Base-by-base conservation (phyloP, 2,113 vertebrate species). In the Phylloscopus whistleri region DNA sequence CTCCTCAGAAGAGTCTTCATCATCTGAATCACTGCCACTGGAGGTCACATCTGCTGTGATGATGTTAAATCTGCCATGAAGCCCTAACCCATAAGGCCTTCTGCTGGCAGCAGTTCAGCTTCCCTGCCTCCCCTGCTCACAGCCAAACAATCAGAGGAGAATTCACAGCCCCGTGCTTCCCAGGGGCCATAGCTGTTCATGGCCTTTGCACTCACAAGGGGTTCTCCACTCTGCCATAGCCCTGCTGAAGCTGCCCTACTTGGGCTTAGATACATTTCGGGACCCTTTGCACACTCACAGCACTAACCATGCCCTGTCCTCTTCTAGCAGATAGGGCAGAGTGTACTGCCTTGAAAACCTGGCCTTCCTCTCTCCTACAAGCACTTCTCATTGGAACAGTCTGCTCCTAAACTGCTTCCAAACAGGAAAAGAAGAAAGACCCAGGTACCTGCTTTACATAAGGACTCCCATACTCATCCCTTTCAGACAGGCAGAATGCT, bases 21-120 rank as follows among this genome's bases (percentile, higher is more conserved):
- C 94, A 58, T 95, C 94, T 28, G 76, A 90, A 67, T 60, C 96
- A 64, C 84, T 80, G 76, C 95, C 95, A 73, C 96, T 92, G 76
- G 95, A 91, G 76, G 79, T 88, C 93, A 87, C 46, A 56, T 96
- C 96, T 97, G 85, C 84, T 90, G 86, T 89, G 93, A 59, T 94
- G 89, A 94, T 60, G 91, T 95, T 82, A 95, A 87, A 96, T 28
- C 70, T 84, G 46, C 46, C 84, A 87, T 97, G 83, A 97, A 93
- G 74, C 74, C 79, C n/a, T 64, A 66, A 68, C 37, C 33, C 62
- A 30, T 33, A 59, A 55, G 30, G 60, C n/a, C 19, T 73, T 51
- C 49, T 81, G 51, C 66, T 43, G 43, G 13, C 30, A 66, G n/a
- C 41, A 91, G 4, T 13, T 60, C 23, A 10, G 28, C 51, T 84